Conservation (phyloP, 1,140 invertebrate species). For the Drosophila parabipectinata region DNA sequence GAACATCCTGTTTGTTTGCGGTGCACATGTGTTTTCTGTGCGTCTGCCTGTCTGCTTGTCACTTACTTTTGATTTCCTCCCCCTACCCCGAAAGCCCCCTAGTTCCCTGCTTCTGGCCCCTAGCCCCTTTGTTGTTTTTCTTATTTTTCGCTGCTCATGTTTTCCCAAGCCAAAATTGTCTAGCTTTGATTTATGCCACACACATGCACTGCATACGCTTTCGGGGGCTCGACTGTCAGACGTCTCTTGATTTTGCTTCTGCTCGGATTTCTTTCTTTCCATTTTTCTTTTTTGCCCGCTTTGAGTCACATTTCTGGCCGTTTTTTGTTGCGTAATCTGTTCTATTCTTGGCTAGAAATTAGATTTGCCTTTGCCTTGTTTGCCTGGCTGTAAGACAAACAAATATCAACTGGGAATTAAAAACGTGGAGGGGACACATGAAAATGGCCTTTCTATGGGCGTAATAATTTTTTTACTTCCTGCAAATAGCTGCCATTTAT, state of each 20-base stretch:
- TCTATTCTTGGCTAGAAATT: constrained; percentile 62
- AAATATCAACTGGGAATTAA: constrained; percentile 69
- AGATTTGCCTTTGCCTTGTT: constrained; percentile 62
- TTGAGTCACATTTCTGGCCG: constrained; percentile 27
- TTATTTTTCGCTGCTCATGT: constrained; percentile 58
- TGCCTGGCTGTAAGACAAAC: constrained; percentile 38
- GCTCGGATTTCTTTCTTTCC: constrained; percentile 5
- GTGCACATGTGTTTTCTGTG: constrained; percentile 80
- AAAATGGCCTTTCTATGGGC: constrained; percentile 28
- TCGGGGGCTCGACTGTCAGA: constrained; percentile 57
- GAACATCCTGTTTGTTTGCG: constrained; percentile 66
- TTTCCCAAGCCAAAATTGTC: constrained; percentile 76
- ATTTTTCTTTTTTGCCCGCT: constrained; percentile 8
- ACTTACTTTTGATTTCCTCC: constrained; percentile 80
- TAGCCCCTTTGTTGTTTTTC: constrained; percentile 29
- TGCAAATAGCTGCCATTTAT: constrained; percentile 60
- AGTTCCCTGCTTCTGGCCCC: not conserved
- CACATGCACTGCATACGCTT: constrained; percentile 79
- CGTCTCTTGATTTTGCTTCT: constrained; percentile 57
- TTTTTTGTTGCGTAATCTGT: constrained; percentile 64
- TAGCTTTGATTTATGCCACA: constrained; percentile 81
- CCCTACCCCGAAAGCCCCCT: constrained; percentile 5
- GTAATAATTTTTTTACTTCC: constrained; percentile 29
- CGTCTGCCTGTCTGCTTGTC: constrained; percentile 77
- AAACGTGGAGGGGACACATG: constrained; percentile 42